These are phyloP conservation scores for Thumatha senex DNA, from an alignment of 2,888 invertebrate species.

Conservation along the genomic window DNA sequence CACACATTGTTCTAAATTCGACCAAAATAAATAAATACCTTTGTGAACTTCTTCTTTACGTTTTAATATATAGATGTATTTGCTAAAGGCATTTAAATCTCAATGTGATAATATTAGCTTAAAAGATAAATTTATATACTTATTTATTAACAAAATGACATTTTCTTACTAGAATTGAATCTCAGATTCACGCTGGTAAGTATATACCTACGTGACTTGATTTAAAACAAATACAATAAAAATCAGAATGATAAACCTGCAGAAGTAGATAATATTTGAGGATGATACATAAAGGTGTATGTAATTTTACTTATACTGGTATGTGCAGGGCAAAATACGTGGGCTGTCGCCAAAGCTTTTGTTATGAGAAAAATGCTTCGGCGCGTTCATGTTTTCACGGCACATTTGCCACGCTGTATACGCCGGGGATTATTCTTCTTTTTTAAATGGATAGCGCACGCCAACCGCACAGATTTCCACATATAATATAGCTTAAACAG, in stretches of 20 bases:
- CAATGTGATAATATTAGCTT: too few relatives aligned
- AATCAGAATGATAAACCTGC: slow-evolving; percentile 7
- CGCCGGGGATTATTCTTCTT: slow-evolving; percentile 69
- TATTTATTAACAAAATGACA: too few relatives aligned
- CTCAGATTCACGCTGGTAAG: background rate
- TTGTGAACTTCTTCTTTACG: too few relatives aligned
- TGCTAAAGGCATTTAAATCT: too few relatives aligned
- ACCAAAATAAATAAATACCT: too few relatives aligned
- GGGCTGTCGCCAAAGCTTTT: slow-evolving; percentile 65
- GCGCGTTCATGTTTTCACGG: slow-evolving; percentile 72
- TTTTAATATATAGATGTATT: too few relatives aligned
- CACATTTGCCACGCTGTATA: slow-evolving; percentile 72
- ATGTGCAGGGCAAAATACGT: slow-evolving; percentile 51
- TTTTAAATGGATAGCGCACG: slow-evolving; percentile 73
- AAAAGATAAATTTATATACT: too few relatives aligned
- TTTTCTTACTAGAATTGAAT: too few relatives aligned
- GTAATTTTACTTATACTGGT: slow-evolving; percentile 37
- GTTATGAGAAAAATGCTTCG: slow-evolving; percentile 72
- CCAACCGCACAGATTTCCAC: slow-evolving; percentile 64
- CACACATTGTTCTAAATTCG: too few relatives aligned
- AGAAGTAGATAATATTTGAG: slow-evolving; percentile 12
- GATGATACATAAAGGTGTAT: slow-evolving; percentile 16
- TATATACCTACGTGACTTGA: background rate
- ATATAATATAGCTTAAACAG: slow-evolving; percentile 52
- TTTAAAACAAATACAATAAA: slow-evolving; percentile 4